phyloP scores from a whole-genome alignment of 2,113 vertebrate species.

The Bostrychus sinensis region DNA sequence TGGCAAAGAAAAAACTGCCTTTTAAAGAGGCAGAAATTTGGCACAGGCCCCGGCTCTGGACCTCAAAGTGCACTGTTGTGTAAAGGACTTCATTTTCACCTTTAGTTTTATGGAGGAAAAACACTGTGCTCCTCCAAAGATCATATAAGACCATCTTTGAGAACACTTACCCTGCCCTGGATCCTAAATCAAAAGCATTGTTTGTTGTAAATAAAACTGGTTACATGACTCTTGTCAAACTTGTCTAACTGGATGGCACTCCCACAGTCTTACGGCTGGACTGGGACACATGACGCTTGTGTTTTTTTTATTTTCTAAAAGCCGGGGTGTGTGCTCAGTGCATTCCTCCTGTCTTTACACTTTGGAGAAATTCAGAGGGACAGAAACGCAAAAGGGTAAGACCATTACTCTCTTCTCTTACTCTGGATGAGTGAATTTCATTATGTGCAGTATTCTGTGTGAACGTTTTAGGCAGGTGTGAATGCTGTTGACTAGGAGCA shows the following conservation, averaged over 20 bases:
- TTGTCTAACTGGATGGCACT: slow-evolving; percentile 60
- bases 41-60: too few species aligned
- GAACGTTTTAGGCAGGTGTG: too few species aligned
- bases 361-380: slow-evolving; percentile 35
- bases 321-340: slow-evolving; percentile 18
- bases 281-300: not conserved
- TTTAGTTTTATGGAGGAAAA: too few species aligned
- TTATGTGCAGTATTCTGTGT: too few species aligned
- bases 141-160: not conserved
- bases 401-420: slow-evolving; percentile 47
- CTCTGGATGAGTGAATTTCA: slow-evolving; percentile 68
- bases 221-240: slow-evolving; percentile 27
- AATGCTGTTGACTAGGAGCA: too few species aligned
- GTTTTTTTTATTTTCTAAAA: not conserved
- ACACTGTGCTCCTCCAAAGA: not conserved
- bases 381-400: slow-evolving; percentile 61
- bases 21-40: too few species aligned
- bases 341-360: slow-evolving; percentile 6
- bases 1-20: too few species aligned
- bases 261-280: slow-evolving; percentile 11
- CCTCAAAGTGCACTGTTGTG: too few species aligned
- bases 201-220: not conserved
- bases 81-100: too few species aligned
- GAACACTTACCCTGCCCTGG: not conserved
- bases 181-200: not conserved